Evolutionary conservation across 1,140 invertebrate genomes (phyloP).

Genomic region (Lordiphosa mommai): DNA sequence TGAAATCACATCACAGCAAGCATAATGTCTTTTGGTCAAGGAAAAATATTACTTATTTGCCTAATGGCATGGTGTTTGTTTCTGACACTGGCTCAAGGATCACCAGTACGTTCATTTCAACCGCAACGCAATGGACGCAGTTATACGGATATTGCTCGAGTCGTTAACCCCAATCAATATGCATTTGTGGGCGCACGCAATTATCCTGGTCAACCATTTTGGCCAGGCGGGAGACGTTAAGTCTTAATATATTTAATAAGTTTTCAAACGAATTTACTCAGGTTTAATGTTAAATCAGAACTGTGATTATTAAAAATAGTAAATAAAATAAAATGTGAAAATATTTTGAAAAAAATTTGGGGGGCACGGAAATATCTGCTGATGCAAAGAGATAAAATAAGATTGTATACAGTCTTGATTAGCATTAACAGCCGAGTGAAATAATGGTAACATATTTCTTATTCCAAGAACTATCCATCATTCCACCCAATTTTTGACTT

Average conservation of each 20-base stretch:
- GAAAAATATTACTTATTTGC: constrained; percentile 20
- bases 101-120: constrained; percentile 24
- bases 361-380: no score
- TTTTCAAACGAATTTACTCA: constrained; percentile 1
- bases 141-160: constrained; percentile 65
- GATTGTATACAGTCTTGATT: no score
- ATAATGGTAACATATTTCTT: no score
- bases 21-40: constrained; percentile 32
- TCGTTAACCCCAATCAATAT: constrained; percentile 66
- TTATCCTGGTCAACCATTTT: constrained; percentile 68
- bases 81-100: neutral
- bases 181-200: constrained; percentile 45
- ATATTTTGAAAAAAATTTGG: no score
- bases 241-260: neutral
- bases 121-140: constrained; percentile 48
- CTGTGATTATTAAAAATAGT: neutral
- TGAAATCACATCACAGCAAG: constrained; percentile 20
- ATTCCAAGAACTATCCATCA: no score
- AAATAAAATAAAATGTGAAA: no score
- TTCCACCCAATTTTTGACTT: no score
- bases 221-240: constrained; percentile 41
- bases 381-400: no score
- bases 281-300: neutral
- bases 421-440: no score
- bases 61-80: constrained; percentile 28